phyloP scores from a whole-genome alignment of 2,797 vertebrate species.

The Hafferia zeledoni region DNA sequence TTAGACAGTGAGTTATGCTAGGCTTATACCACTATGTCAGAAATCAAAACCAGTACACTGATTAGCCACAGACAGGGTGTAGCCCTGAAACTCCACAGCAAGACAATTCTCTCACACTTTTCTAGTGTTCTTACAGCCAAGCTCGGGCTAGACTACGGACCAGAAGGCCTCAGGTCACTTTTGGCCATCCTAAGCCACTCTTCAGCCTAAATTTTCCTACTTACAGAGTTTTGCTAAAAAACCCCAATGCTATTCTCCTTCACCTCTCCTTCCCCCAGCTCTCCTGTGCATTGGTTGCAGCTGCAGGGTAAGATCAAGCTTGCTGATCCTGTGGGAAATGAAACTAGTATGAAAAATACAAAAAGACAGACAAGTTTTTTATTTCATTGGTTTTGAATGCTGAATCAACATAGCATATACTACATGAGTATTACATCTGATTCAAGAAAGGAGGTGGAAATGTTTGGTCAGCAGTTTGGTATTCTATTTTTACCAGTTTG shows the following conservation, averaged over 20 bases:
- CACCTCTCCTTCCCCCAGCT: background rate
- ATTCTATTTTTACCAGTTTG: slow-evolving; percentile 8
- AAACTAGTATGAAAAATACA: background rate
- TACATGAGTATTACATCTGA: background rate
- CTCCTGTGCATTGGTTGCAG: background rate
- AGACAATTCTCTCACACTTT: background rate
- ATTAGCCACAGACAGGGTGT: background rate
- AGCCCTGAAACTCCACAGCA: background rate
- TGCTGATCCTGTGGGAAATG: background rate
- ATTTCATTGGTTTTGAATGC: background rate
- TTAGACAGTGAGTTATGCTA: background rate
- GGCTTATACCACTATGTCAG: background rate
- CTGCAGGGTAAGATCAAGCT: background rate
- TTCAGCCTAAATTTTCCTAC: background rate
- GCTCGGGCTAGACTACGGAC: background rate
- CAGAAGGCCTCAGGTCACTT: background rate
- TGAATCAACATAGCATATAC: background rate
- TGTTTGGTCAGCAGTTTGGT: slow-evolving; percentile 4
- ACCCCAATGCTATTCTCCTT: background rate
- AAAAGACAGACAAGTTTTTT: background rate
- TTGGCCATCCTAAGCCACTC: background rate
- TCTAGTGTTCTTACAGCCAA: background rate
- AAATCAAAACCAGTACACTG: background rate
- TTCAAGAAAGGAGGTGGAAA: slow-evolving; percentile 7
- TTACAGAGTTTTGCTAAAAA: background rate